These are phyloP conservation scores for Noctuana brunneofusca DNA, from an alignment of 2,888 invertebrate genomes.

Conservation along the genomic window DNA sequence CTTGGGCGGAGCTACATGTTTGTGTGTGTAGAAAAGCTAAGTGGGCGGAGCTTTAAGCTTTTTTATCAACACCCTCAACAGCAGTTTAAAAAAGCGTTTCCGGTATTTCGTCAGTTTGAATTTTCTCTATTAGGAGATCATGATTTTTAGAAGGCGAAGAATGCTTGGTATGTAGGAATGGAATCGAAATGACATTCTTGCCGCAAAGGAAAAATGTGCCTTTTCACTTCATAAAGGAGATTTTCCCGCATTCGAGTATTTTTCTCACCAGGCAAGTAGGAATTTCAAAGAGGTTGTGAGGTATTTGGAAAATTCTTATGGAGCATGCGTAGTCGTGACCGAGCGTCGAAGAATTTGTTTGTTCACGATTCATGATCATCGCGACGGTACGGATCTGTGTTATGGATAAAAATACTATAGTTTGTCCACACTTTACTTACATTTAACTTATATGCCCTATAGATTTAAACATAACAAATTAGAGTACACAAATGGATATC, in stretches of 20 bases:
- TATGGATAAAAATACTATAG: neutral
- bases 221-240: conserved; percentile 67
- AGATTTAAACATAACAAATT: no score
- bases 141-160: conserved; percentile 52
- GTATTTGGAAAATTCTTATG: conserved; percentile 52
- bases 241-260: conserved; percentile 82
- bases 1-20: conserved; percentile 31
- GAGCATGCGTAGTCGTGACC: conserved; percentile 39
- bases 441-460: no score
- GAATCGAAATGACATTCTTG: conserved; percentile 40
- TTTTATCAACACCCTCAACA: conserved; percentile 30
- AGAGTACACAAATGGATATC: no score
- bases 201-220: conserved; percentile 43
- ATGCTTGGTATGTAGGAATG: conserved; percentile 58
- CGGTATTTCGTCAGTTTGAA: conserved; percentile 73
- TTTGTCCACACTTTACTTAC: neutral
- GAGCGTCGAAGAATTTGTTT: conserved; percentile 8
- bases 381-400: no score
- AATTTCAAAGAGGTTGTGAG: conserved; percentile 44
- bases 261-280: conserved; percentile 69
- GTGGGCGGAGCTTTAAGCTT: conserved; percentile 42
- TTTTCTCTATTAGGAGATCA: conserved; percentile 71
- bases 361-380: neutral
- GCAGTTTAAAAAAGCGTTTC: conserved; percentile 68
- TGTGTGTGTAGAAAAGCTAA: conserved; percentile 37